A percentile compares a stretch with the other conserved stretches of the same genome.
phyloP scores from a whole-genome alignment of 2,888 invertebrate species.

The Taphrorychus bicolor region DNA sequence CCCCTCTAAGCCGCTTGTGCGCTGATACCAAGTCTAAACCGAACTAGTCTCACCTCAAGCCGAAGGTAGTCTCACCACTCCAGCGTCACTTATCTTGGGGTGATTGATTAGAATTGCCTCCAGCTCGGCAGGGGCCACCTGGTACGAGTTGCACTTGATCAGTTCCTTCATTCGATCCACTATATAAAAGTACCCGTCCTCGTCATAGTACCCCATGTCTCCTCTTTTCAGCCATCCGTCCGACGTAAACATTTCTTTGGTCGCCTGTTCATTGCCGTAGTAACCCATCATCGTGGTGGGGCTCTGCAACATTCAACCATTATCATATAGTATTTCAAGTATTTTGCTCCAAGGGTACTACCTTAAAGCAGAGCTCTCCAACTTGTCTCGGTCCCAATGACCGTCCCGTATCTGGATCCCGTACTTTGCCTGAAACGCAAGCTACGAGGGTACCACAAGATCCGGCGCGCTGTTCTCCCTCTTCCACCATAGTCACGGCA shows the following conservation, averaged over 20 bases:
- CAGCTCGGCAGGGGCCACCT: constrained; percentile 83
- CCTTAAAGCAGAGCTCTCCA: too few relatives aligned
- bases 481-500: constrained; percentile 55
- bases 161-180: constrained; percentile 82
- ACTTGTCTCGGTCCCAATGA: too few relatives aligned
- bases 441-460: constrained; percentile 62
- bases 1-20: not conserved
- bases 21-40: not conserved
- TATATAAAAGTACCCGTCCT: constrained; percentile 71
- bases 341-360: constrained; percentile 52
- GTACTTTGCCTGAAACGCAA: too few relatives aligned
- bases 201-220: constrained; percentile 66
- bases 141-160: constrained; percentile 69
- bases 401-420: too few relatives aligned
- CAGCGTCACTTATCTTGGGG: constrained; percentile 79
- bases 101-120: constrained; percentile 77
- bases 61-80: constrained; percentile 82
- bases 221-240: constrained; percentile 82
- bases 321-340: constrained; percentile 54
- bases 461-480: constrained; percentile 43
- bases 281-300: constrained; percentile 87
- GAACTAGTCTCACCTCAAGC: too few relatives aligned
- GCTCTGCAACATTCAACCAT: constrained; percentile 73
- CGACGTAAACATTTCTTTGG: constrained; percentile 67
- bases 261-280: constrained; percentile 76